Base-by-base conservation (phyloP, 2,113 vertebrate species). In the Hemiprocne comata region DNA sequence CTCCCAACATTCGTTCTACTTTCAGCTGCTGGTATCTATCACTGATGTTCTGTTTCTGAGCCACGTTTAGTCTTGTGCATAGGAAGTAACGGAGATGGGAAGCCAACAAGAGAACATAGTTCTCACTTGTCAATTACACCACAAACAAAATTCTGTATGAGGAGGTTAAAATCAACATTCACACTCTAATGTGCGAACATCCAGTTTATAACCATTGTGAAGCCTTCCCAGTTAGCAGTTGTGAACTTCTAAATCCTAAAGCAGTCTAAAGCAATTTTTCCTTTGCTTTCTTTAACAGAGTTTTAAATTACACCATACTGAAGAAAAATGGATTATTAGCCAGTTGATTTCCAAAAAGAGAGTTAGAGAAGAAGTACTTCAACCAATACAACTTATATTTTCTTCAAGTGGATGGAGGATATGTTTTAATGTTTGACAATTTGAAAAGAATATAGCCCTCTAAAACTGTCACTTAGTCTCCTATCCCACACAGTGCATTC, bases 121-220 rank as follows among this genome's bases (percentile, higher is more conserved):
- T 89, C 80, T 89, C 87, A 80, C 58, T 84, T 93, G 72, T 64
- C 89, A 89, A 33, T 78, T 80, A 86, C 40, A 80, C 8, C 64
- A 50, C 58, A 48, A 7, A 73, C 40, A 76, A 72, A 84, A 91
- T 70, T 87, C 54, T 8, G 0, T 3, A 65, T 8, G 34, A 84
- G 91, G 94, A 91, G 38, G 72, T 91, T 84, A 94, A 89, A 91
- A 93, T 61, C 87, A 50, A 67, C 50, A 70, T 73, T 91, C 73
- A 72, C 64, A 65, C 64, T 65, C 29, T 61, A 83, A 86, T 65
- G 84, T 86, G 80, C 67, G 94, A 89, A 93, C 51, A 93, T 55
- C 26, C 50, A 86, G 72, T 84, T 91, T 76, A 73, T 34, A 89
- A 40, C 34, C 51, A 77, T 48, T 81, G 44, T 61, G 69, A 96